Evolutionary conservation across 2,113 vertebrate genomes (phyloP), one percentile per base, ranked within the genome.

Genomic region (Sisor rabdophorus): DNA sequence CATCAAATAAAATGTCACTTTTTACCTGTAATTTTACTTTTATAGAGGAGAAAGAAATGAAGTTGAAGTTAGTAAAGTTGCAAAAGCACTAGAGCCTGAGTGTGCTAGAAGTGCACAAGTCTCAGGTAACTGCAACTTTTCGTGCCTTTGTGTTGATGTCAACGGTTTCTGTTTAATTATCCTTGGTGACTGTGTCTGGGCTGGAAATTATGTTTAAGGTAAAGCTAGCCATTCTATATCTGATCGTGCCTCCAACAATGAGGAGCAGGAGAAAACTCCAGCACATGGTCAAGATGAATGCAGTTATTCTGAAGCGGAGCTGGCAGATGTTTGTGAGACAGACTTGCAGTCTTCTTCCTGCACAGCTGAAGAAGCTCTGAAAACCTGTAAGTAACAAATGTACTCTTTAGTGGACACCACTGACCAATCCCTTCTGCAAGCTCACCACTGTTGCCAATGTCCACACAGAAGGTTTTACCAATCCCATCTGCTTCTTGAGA

Each of bases 31-130:
- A 65, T 52, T 71, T 73, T 84, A 55, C 78, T 80, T 77, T 69
- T 75, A 2, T 75, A 97, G 95, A 79, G 93, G 92, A 65, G 95
- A 97, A 58, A 92, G 90, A 85, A 94, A 96, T 8, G 91, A 94
- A 1, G 93, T 93, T 67, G 94, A 94, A 72, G 86, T 87, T 60
- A 88, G 89, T 74, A 92, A 92, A 79, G 87, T 93, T 80, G 91
- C 91, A 56, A 92, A 89, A 81, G 94, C 92, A 24, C 80, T 90
- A 20, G 94, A 93, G 44, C 88, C 85, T 75, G 88, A 90, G 58
- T 92, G 92, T 80, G 89, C 88, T 11, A 83, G 90, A 83, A 90
- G 89, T 75, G 87, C 91, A 2, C 94, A 92, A 55, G 94, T 92
- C 44, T 87, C 94, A 92, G 95, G 97, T 98, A 85, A 79, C 80